Percentiles rank a stretch among this genome's conserved stretches.
These are phyloP conservation scores for Aphelenchoides besseyi DNA, from an alignment of 1,140 invertebrate species.

Conservation along the genomic window DNA sequence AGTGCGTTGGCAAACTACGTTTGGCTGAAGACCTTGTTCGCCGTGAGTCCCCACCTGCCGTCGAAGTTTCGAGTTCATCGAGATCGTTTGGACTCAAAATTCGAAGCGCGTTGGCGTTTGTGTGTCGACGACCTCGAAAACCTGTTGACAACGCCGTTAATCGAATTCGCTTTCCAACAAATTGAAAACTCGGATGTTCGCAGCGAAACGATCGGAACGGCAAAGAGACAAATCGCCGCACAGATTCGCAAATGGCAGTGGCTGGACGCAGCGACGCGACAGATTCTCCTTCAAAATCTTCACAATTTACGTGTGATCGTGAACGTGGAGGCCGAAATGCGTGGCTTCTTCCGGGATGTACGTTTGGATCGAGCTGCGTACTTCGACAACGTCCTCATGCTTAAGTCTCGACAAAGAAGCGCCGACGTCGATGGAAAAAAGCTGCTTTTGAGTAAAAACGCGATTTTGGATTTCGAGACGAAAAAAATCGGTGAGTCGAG, in stretches of 20 bases:
- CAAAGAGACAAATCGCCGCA: neutral
- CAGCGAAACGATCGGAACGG: neutral
- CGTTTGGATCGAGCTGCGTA: slow-evolving; percentile 6
- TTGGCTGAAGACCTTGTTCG: neutral
- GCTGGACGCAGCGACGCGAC: neutral
- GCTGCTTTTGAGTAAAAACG: neutral
- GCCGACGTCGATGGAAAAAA: neutral
- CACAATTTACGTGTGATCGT: slow-evolving; percentile 11
- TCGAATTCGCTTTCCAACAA: slow-evolving; percentile 6
- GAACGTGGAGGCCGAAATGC: neutral
- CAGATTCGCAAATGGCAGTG: neutral
- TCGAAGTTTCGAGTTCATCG: neutral
- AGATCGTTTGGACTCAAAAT: neutral
- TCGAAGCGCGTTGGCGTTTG: slow-evolving; percentile 1
- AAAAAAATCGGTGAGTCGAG: slow-evolving; percentile 5
- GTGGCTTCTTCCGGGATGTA: neutral
- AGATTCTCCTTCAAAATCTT: neutral
- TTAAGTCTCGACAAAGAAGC: neutral
- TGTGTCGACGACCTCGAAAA: slow-evolving; percentile 7
- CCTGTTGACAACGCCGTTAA: slow-evolving; percentile 2
- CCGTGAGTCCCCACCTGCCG: slow-evolving; percentile 3
- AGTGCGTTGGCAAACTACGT: slow-evolving; percentile 4
- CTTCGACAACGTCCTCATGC: slow-evolving; percentile 18
- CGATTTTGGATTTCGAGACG: neutral
- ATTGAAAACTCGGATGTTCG: neutral